Base-by-base conservation (phyloP, 2,888 invertebrate genomes). In the Perizoma affinitatum region DNA sequence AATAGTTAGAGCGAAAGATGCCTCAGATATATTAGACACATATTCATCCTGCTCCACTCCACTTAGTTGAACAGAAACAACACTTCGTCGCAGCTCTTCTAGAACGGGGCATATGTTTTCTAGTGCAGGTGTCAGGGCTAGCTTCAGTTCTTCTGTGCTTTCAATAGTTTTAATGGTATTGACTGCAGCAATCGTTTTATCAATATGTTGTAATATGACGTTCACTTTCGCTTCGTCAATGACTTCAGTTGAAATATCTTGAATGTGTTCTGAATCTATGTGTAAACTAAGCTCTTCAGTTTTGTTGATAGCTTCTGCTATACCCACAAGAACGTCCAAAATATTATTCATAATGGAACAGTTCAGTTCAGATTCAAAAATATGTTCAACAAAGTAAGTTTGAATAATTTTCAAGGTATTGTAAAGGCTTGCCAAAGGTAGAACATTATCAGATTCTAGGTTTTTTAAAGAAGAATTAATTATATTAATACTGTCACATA, bases 401-500 rank as follows among this genome's bases (percentile, higher is more conserved):
- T 87, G 80, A 54, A 92, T 82, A 51, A 88, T 86, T 66, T 69
- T 78, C 4, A 90, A 65, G 0, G 87, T 85, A 67, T 89, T 91
- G 54, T 75, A 80, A 0, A 91, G 72, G 56, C 87, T 87, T 52
- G 84, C 81, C 35, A 91, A 73, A 40, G 82, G 78, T 54, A 88
- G 56, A 22, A 79, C 54, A 58, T 71, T 79, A 48, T 87, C 84
- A 1, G 75, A 59, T 58, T 87, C 83, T 9, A 89, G 69, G 61
- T 75, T 79, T 67, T 84, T 85, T 7, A 91, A 79, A 0, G 83
- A 82, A 4, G 74, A 68, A 66, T 87, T 90, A 1, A 90, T 71
- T 73, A 86, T 83, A 54, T 82, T 86, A 3, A 91, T 80, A 6
- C 82, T 81, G 67, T 88, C 84, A 67, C 90, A 91, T 66, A 90